Conservation (phyloP, 2,113 vertebrate species). For the Meriones unguiculatus region DNA sequence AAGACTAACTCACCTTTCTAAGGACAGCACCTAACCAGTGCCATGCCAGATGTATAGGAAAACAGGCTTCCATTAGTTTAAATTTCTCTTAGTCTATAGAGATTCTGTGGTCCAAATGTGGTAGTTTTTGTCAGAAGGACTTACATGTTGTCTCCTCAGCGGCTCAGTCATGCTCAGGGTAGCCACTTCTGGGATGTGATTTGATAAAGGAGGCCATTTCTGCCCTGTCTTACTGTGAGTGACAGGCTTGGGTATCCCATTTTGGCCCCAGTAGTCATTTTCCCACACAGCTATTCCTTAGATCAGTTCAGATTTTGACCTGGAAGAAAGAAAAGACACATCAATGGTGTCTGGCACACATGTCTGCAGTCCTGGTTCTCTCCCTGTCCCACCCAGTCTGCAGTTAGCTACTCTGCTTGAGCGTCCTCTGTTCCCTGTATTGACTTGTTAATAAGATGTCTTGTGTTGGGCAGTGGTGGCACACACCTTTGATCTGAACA, state of each 20-base stretch:
- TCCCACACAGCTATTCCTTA: not conserved
- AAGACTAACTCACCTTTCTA: not conserved
- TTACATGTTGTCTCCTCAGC: not conserved
- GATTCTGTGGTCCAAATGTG: not conserved
- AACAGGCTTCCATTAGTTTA: not conserved
- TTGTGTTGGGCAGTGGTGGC: not conserved
- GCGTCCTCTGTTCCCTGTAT: fast-evolving
- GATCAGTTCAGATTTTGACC: not conserved
- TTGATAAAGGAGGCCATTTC: not conserved
- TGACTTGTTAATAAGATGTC: not conserved
- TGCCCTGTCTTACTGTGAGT: not conserved
- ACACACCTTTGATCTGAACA: too few species aligned
- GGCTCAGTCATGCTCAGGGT: not conserved
- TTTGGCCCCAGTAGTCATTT: not conserved
- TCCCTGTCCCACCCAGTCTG: not conserved
- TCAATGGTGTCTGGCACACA: fast-evolving
- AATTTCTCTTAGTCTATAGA: not conserved
- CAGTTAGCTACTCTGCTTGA: not conserved
- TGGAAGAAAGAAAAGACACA: too few species aligned
- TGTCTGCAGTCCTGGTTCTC: not conserved
- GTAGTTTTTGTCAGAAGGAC: not conserved
- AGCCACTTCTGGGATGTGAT: not conserved
- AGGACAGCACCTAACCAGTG: not conserved
- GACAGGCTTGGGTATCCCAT: not conserved
- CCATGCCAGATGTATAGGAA: not conserved